Evolutionary conservation across 2,888 invertebrate species (phyloP).

Genomic region (Chorisops tibialis): DNA sequence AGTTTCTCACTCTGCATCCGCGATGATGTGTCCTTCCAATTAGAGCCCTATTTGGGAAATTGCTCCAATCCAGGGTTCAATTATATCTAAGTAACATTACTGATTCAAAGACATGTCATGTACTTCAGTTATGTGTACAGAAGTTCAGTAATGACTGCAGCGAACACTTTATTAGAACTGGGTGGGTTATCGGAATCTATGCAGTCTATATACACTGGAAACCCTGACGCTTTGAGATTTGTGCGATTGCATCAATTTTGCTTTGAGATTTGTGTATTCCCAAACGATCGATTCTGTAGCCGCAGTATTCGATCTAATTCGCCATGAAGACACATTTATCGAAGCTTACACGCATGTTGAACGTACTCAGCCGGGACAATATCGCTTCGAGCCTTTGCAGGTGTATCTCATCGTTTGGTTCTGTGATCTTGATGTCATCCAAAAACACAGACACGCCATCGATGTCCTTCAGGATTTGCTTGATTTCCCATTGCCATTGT

Average conservation of each 20-base stretch:
- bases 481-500: background rate
- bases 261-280: background rate
- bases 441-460: conserved; percentile 3
- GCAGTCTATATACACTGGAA: no score
- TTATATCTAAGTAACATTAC: no score
- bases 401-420: background rate
- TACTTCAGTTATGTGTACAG: no score
- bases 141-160: no score
- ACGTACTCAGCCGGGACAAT: background rate
- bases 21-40: no score
- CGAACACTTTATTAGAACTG: no score
- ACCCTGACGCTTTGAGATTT: background rate
- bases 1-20: no score
- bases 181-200: no score
- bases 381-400: background rate
- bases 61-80: no score
- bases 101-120: no score
- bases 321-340: background rate
- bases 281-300: background rate
- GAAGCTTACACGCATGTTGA: background rate
- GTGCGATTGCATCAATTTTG: background rate
- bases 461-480: conserved; percentile 32
- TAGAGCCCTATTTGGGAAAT: no score
- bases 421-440: background rate
- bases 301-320: background rate